These are phyloP conservation scores for Eidolon dupreanum DNA, from an alignment of 2,797 vertebrate species.

Conservation along the genomic window DNA sequence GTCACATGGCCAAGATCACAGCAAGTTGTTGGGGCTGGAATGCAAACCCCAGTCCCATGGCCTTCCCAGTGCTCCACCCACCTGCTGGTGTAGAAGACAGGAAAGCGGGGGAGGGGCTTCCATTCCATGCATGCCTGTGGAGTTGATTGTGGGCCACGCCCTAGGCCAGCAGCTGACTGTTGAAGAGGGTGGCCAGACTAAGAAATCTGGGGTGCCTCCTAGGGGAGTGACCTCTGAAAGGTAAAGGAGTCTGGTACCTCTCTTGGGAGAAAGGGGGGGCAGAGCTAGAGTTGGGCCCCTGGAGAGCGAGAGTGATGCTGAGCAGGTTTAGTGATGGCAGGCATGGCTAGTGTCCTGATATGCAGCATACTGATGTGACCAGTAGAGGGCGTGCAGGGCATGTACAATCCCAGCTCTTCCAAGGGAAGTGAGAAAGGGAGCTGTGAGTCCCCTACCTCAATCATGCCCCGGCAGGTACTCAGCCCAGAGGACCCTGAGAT, in stretches of 20 bases:
- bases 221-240: background rate
- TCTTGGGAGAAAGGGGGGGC: fast-evolving
- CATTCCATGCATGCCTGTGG: background rate
- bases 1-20: background rate
- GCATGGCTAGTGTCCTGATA: background rate
- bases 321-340: too few relatives aligned
- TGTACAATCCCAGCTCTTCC: background rate
- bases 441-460: background rate
- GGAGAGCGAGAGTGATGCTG: fast-evolving
- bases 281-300: background rate
- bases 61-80: fast-evolving
- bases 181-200: background rate
- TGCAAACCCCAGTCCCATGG: background rate
- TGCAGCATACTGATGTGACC: conserved; percentile 9
- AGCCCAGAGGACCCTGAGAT: background rate
- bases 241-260: background rate
- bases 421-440: fast-evolving
- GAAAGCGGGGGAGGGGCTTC: background rate
- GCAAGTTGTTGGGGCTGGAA: background rate
- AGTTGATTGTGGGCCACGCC: background rate
- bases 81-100: background rate
- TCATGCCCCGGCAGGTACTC: background rate
- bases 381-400: conserved; percentile 79
- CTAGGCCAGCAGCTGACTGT: background rate
- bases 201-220: background rate